These are phyloP conservation scores for Rugalucina vietnamica DNA, from an alignment of 2,888 invertebrate genomes.

Conservation along the genomic window DNA sequence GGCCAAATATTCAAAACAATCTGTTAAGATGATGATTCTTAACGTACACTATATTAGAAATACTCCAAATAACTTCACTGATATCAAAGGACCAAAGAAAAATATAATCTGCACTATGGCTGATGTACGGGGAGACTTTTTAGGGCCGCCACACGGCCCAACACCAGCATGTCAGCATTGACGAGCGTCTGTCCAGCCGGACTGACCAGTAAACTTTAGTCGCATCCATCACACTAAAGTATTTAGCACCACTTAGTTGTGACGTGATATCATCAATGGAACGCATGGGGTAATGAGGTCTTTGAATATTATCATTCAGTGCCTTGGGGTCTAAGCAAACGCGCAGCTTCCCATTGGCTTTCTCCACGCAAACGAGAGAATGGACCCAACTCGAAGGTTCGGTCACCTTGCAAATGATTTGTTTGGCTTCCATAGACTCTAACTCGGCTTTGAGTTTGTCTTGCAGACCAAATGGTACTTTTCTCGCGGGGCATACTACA, in stretches of 20 bases:
- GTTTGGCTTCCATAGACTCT: constrained; percentile 17
- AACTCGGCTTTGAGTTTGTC: constrained; percentile 28
- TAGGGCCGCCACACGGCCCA: too few species aligned
- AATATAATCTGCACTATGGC: too few species aligned
- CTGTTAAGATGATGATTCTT: too few species aligned
- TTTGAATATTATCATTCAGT: constrained; percentile 45
- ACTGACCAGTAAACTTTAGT: constrained; percentile 45
- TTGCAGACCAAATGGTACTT: constrained; percentile 31
- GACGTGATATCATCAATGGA: constrained; percentile 49
- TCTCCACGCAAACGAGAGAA: constrained; percentile 38
- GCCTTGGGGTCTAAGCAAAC: constrained; percentile 56
- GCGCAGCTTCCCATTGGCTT: constrained; percentile 43
- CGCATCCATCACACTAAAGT: constrained; percentile 47
- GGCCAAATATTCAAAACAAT: too few species aligned
- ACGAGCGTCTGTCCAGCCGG: constrained; percentile 44
- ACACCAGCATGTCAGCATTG: constrained; percentile 30
- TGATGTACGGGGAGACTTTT: too few species aligned
- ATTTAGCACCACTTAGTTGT: constrained; percentile 36
- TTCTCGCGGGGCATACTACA: not conserved
- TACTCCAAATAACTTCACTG: too few species aligned
- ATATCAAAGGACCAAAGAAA: too few species aligned
- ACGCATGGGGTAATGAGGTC: constrained; percentile 43
- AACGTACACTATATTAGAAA: too few species aligned
- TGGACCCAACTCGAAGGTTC: constrained; percentile 43
- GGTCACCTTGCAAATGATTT: constrained; percentile 42